Evolutionary conservation across 2,797 vertebrate genomes (phyloP).

Genomic region (Anolis apletophallus): DNA sequence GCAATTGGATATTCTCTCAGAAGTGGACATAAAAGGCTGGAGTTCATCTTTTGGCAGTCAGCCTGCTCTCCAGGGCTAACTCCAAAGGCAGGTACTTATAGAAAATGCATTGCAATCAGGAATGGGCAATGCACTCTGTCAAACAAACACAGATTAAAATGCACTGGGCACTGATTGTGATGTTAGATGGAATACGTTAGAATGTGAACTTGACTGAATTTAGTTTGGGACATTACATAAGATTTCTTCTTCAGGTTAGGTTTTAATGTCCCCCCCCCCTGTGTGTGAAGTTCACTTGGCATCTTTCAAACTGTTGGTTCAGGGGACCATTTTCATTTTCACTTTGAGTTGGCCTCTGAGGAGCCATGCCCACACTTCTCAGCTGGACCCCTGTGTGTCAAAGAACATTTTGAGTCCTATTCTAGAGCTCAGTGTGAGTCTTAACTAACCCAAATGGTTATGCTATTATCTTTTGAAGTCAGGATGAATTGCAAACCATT

Average conservation of each 20-base stretch:
- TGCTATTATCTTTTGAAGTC: neutral
- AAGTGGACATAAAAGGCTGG: conserved; percentile 37
- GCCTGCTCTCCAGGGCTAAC: conserved; percentile 17
- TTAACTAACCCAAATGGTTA: neutral
- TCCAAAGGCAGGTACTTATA: neutral
- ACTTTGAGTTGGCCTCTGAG: neutral
- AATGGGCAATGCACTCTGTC: neutral
- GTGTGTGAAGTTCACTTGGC: neutral
- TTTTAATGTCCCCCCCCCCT: neutral
- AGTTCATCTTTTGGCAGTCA: neutral
- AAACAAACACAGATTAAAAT: neutral
- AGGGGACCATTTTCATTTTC: neutral
- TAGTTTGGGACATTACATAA: neutral
- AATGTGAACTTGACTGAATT: neutral
- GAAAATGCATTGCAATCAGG: conserved; percentile 15
- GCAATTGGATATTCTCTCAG: conserved; percentile 34
- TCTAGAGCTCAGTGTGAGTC: neutral
- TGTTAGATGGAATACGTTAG: neutral
- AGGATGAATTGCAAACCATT: neutral
- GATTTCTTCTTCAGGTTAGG: neutral
- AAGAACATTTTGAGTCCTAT: neutral
- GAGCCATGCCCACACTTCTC: too few species aligned
- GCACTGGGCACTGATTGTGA: neutral
- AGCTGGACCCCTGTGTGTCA: neutral
- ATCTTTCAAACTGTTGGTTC: neutral